A percentile compares a stretch with the other conserved stretches of the same genome.
These are phyloP conservation scores for Peribatodes rhomboidaria DNA, from an alignment of 2,888 invertebrate species.

Conservation along the genomic window DNA sequence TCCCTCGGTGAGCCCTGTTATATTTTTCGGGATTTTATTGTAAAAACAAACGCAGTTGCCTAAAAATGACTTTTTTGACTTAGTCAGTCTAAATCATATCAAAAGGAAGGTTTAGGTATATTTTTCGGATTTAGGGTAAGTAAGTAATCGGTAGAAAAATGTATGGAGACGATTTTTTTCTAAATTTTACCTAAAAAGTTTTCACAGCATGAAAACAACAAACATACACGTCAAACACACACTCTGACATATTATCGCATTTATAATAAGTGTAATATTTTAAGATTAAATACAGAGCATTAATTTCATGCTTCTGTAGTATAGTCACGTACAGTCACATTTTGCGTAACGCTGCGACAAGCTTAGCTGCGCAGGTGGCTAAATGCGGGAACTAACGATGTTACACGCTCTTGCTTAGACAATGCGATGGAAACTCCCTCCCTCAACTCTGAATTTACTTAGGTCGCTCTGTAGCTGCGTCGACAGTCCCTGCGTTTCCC, in stretches of 20 bases:
- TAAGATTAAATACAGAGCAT: constrained; percentile 17
- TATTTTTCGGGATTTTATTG: no score
- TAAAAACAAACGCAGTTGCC: no score
- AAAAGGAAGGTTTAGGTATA: no score
- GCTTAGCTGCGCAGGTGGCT: background rate
- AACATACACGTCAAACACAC: background rate
- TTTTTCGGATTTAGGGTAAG: no score
- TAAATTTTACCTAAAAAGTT: background rate
- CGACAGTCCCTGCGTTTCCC: constrained; percentile 54
- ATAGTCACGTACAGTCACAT: constrained; percentile 59
- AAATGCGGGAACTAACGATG: background rate
- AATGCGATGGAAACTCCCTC: background rate
- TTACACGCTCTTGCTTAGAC: background rate
- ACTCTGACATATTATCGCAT: background rate
- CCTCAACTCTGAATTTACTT: background rate
- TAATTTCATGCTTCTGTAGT: constrained; percentile 38
- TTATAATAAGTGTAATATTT: background rate
- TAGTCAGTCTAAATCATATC: no score
- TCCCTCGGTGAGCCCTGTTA: no score
- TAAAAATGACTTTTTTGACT: no score
- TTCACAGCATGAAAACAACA: background rate
- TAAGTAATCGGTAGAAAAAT: no score
- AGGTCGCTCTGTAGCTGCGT: constrained; percentile 46
- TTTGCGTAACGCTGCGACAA: constrained; percentile 53
- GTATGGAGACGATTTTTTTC: no score